Percentiles rank a stretch among this genome's conserved stretches.
These are phyloP conservation scores for Sesia apiformis DNA, from an alignment of 2,888 invertebrate species.

Conservation along the genomic window DNA sequence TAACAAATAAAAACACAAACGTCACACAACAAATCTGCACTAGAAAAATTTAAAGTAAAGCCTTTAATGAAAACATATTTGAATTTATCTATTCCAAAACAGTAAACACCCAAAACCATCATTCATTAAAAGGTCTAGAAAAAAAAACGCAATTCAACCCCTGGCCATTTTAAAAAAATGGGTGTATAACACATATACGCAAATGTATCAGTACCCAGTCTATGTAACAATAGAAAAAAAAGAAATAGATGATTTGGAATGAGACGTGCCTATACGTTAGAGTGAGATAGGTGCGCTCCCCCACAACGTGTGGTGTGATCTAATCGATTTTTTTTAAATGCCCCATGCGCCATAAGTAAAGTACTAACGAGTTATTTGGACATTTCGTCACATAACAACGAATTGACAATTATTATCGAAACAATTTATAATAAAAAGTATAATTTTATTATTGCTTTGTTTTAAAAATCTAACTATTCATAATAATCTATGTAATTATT, in stretches of 20 bases:
- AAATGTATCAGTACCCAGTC: conserved; percentile 2
- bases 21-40: too few species aligned
- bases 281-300: conserved; percentile 9
- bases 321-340: conserved; percentile 13
- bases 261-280: conserved; percentile 10
- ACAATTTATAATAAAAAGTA: background rate
- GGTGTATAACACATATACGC: conserved; percentile 1
- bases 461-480: background rate
- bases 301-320: conserved; percentile 16
- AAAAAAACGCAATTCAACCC: conserved; percentile 2
- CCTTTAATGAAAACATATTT: background rate
- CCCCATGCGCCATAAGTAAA: conserved; percentile 1
- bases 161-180: conserved; percentile 1
- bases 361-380: background rate
- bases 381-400: background rate
- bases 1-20: too few species aligned
- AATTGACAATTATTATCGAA: background rate
- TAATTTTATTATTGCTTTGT: background rate
- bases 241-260: conserved; percentile 22
- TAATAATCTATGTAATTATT: too few species aligned
- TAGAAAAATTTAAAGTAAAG: too few species aligned
- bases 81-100: background rate
- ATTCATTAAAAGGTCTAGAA: conserved; percentile 5
- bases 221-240: conserved; percentile 9
- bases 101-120: conserved; percentile 2